These are phyloP conservation scores for Stegodyphus mimosarum DNA, from an alignment of 1,140 invertebrate genomes.

Conservation along the genomic window DNA sequence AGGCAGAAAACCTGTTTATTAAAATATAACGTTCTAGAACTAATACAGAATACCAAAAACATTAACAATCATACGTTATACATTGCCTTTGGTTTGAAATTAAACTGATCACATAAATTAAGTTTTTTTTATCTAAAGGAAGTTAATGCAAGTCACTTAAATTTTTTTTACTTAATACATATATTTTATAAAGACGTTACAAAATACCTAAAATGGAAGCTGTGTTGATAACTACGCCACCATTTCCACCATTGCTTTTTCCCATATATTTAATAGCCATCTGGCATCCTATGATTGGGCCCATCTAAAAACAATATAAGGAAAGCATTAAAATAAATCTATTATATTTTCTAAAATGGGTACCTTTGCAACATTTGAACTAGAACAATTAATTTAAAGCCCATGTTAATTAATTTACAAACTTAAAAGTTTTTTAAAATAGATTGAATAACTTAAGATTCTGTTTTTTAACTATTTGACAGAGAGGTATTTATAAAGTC, in stretches of 20 bases:
- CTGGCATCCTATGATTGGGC: constrained; percentile 78
- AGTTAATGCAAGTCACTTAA: background rate
- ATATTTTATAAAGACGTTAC: background rate
- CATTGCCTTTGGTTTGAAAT: background rate
- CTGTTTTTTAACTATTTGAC: no score
- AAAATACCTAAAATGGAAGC: constrained; percentile 74
- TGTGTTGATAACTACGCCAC: constrained; percentile 76
- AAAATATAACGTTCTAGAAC: background rate
- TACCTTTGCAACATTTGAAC: no score
- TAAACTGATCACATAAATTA: background rate
- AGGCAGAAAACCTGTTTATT: constrained; percentile 69
- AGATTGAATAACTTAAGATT: no score
- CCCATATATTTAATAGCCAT: constrained; percentile 79
- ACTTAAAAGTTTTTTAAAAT: no score
- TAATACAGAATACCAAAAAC: background rate
- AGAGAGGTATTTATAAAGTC: no score
- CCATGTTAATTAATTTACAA: no score
- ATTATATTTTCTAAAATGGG: background rate
- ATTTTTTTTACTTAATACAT: background rate
- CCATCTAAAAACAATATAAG: constrained; percentile 72
- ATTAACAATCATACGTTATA: background rate
- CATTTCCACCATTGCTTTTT: constrained; percentile 76
- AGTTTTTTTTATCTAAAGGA: background rate
- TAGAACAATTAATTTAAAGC: no score
- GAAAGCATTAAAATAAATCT: background rate